phyloP scores from a whole-genome alignment of 2,797 vertebrate genomes.

The Spheniscus humboldti region DNA sequence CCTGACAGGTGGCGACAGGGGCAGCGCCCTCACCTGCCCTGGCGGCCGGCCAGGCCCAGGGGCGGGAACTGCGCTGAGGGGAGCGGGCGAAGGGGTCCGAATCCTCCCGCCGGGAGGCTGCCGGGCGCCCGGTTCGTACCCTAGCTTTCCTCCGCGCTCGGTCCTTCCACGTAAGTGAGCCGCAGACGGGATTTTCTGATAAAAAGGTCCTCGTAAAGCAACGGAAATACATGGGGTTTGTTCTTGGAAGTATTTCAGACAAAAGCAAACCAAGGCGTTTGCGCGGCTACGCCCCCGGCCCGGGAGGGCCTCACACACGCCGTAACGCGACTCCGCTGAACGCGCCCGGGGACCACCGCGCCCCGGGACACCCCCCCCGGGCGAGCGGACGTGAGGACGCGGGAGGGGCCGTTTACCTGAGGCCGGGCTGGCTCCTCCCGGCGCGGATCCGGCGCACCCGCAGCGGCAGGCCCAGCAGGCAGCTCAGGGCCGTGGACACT shows the following conservation, averaged over 20 bases:
- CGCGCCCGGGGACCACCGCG: no score
- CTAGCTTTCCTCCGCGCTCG: neutral
- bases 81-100: neutral
- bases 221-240: rapidly evolving
- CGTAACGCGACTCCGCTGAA: neutral
- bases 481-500: constrained; percentile 87
- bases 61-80: neutral
- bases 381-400: rapidly evolving
- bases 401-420: constrained; percentile 77
- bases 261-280: neutral
- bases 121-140: rapidly evolving
- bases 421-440: constrained; percentile 90
- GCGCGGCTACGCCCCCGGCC: no score
- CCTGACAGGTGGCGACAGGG: neutral
- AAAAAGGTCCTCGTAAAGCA: neutral
- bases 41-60: neutral
- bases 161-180: rapidly evolving
- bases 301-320: neutral
- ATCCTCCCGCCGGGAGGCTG: neutral
- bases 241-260: neutral
- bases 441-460: constrained; percentile 89
- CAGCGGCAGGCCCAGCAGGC: constrained; percentile 82
- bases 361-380: neutral
- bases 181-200: neutral
- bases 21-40: neutral